phyloP scores from a whole-genome alignment of 1,140 invertebrate genomes.

The Apis cerana region DNA sequence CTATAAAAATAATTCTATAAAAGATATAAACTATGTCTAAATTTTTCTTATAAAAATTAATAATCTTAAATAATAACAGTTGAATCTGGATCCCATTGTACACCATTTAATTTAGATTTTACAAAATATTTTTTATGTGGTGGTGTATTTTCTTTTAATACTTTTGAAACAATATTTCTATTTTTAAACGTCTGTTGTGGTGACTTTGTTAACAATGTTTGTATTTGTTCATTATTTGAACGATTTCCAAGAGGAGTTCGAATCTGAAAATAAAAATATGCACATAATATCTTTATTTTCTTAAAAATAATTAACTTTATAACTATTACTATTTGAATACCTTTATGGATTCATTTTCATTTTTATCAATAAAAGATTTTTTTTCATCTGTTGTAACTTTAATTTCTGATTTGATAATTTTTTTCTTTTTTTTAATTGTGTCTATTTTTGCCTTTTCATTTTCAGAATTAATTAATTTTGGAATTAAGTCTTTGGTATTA shows the following conservation, averaged over 20 bases:
- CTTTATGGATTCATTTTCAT: slow-evolving; percentile 44
- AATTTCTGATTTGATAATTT: slow-evolving; percentile 24
- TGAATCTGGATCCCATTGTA: slow-evolving; percentile 73
- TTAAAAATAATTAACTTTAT: background rate
- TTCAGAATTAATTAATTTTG: slow-evolving; percentile 41
- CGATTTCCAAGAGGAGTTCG: slow-evolving; percentile 75
- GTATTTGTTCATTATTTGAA: slow-evolving; percentile 68
- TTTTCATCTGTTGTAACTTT: slow-evolving; percentile 52
- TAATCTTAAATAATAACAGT: slow-evolving; percentile 68
- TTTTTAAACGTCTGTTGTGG: slow-evolving; percentile 64
- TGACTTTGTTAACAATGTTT: slow-evolving; percentile 56
- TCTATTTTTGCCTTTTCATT: slow-evolving; percentile 42
- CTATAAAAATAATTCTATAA: background rate
- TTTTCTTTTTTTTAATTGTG: slow-evolving; percentile 40
- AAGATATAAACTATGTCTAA: background rate
- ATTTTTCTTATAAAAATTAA: slow-evolving; percentile 4
- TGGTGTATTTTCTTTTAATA: slow-evolving; percentile 75
- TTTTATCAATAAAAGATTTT: slow-evolving; percentile 54
- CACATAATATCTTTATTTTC: background rate
- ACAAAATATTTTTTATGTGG: slow-evolving; percentile 58
- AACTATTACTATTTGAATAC: slow-evolving; percentile 38
- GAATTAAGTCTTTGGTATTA: slow-evolving; percentile 10
- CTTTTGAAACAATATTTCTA: slow-evolving; percentile 57
- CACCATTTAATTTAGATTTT: slow-evolving; percentile 65
- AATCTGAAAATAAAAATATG: slow-evolving; percentile 57